phyloP scores from a whole-genome alignment of 1,140 invertebrate genomes.

The Meloidogyne floridensis region DNA sequence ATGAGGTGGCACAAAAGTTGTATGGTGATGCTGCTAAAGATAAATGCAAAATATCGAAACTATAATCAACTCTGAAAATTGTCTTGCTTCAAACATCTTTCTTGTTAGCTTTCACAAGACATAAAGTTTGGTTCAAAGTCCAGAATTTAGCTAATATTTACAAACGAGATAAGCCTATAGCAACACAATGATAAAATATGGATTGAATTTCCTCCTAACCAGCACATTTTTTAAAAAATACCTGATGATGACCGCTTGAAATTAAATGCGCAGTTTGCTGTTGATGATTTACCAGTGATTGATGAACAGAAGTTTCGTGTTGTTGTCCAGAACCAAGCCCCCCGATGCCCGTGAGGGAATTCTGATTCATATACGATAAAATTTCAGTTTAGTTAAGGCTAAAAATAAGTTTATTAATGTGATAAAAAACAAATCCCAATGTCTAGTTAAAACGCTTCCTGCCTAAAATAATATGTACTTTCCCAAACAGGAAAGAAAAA shows the following conservation, averaged over 20 bases:
- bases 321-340: not conserved
- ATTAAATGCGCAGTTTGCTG: not conserved
- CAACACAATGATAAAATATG: too few relatives aligned
- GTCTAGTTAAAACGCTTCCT: too few relatives aligned
- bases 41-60: too few relatives aligned
- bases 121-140: too few relatives aligned
- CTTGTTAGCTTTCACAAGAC: too few relatives aligned
- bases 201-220: too few relatives aligned
- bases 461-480: not conserved
- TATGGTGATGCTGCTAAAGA: constrained; percentile 14
- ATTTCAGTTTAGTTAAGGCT: not conserved
- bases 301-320: not conserved
- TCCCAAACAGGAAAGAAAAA: not conserved
- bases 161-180: too few relatives aligned
- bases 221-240: not conserved
- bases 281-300: not conserved
- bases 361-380: not conserved
- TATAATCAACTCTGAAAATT: too few relatives aligned
- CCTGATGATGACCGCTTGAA: not conserved
- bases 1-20: constrained; percentile 25
- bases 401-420: not conserved
- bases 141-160: too few relatives aligned
- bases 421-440: too few relatives aligned
- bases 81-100: too few relatives aligned
- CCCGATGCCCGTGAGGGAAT: not conserved